Percentiles rank a stretch among this genome's conserved stretches.
These are phyloP conservation scores for Sigmodon hispidus DNA, from an alignment of 2,113 vertebrate genomes.

Conservation along the genomic window DNA sequence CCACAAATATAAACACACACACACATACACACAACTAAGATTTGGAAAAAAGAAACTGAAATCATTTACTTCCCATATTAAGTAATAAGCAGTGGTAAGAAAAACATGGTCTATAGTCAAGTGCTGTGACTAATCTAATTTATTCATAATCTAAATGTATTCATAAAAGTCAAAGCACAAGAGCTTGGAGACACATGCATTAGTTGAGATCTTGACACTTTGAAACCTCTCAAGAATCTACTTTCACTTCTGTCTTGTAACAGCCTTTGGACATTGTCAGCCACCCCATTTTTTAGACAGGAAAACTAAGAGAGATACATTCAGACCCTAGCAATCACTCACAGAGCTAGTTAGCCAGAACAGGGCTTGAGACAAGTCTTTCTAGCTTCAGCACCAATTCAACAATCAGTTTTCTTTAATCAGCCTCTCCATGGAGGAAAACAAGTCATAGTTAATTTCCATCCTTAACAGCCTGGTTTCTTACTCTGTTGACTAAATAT, in stretches of 20 bases:
- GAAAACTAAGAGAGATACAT: neutral
- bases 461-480: neutral
- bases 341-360: fast-evolving
- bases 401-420: neutral
- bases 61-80: neutral
- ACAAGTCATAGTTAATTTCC: neutral
- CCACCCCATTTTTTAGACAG: neutral
- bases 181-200: neutral
- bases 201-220: neutral
- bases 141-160: neutral
- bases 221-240: neutral
- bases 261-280: neutral
- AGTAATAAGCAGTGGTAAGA: neutral
- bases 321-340: fast-evolving
- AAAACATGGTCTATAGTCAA: neutral
- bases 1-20: too few species aligned
- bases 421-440: neutral
- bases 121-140: neutral
- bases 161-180: neutral
- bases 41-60: neutral
- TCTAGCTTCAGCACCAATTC: neutral
- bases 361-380: neutral
- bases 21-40: neutral
- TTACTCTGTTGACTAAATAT: neutral
- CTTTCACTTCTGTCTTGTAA: neutral